These are phyloP conservation scores for Empis livida DNA, from an alignment of 2,888 invertebrate species.

Conservation along the genomic window DNA sequence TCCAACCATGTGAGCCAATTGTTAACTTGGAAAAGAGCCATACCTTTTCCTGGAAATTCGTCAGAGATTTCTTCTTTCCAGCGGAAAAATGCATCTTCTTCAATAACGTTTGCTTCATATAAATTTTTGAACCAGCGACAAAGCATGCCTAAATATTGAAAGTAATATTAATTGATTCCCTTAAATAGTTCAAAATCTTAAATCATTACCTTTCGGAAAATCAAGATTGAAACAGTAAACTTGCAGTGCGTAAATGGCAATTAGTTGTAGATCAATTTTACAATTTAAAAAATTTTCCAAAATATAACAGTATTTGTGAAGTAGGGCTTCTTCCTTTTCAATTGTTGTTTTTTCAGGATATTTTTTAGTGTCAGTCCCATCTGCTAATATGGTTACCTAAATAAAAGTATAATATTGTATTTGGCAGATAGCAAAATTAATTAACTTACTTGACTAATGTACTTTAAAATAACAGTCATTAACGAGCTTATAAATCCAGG, in stretches of 20 bases:
- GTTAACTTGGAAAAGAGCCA: conserved; percentile 93
- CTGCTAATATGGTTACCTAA: conserved; percentile 47
- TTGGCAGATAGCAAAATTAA: not conserved
- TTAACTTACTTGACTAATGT: conserved; percentile 49
- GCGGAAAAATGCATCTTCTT: conserved; percentile 90
- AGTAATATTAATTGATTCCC: not conserved
- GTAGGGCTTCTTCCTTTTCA: conserved; percentile 67
- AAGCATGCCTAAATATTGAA: conserved; percentile 51
- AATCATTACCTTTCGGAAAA: conserved; percentile 74
- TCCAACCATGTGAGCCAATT: conserved; percentile 95
- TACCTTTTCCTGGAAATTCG: conserved; percentile 87
- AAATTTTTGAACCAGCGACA: conserved; percentile 91
- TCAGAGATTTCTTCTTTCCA: conserved; percentile 98
- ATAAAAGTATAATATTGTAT: conserved; percentile 7
- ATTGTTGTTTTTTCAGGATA: conserved; percentile 59
- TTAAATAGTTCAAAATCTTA: not conserved
- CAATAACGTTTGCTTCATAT: conserved; percentile 89
- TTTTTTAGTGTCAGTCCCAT: conserved; percentile 40
- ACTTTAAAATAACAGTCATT: conserved; percentile 63
- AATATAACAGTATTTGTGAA: conserved; percentile 74
- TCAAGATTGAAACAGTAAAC: conserved; percentile 75
- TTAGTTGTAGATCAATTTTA: conserved; percentile 73
- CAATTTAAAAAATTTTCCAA: conserved; percentile 75
- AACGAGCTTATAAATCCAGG: conserved; percentile 82
- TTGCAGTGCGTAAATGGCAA: conserved; percentile 88